Evolutionary conservation across 2,888 invertebrate species (phyloP), one percentile per base, ranked within the genome.

Genomic region (Agrochola macilenta): DNA sequence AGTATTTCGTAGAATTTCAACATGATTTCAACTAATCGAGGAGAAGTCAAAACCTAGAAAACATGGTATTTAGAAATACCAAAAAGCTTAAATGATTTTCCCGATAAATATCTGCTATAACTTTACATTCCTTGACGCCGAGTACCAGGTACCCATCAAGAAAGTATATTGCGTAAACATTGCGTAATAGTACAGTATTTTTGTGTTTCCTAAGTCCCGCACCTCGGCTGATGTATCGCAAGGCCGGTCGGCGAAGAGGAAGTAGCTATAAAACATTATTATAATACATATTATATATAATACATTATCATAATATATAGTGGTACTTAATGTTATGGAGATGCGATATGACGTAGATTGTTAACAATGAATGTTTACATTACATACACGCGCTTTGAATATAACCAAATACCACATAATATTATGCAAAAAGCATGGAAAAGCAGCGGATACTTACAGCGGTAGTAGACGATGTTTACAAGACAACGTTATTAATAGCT

Each of bases 231-330:
- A 35, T 76, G 39, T 64, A 69, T 66, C 30, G 63, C 80, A 80
- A 82, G 83, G 80, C 58, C 81, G 52, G 69, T 30, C 49, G 43
- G n/a, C 39, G 14, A 72, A 58, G 57, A 87, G 88, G 86, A 87
- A 86, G 73, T 75, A 64, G 61, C 63, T 57, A 66, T 66, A 68
- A 49, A 66, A 63, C 65, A 76, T 61, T 70, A 86, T 76, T 58
- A 66, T 61, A 74, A 73, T 85, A 69, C 76, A 39, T 39, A 35
- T 35, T 35, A 3, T 35, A 5, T 35, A 35, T 35, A 35, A 35
- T 35, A 35, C 35, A 35, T 35, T 35, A 35, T 35, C 35, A 35
- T 75, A 76, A 39, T 39, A 39, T 35, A 80, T 82, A 78, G 73
- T 64, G 60, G 74, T 77, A 75, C 80, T 64, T 61, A 74, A 79